Base-by-base conservation (phyloP, 2,113 vertebrate genomes). In the Microtus oregoni region DNA sequence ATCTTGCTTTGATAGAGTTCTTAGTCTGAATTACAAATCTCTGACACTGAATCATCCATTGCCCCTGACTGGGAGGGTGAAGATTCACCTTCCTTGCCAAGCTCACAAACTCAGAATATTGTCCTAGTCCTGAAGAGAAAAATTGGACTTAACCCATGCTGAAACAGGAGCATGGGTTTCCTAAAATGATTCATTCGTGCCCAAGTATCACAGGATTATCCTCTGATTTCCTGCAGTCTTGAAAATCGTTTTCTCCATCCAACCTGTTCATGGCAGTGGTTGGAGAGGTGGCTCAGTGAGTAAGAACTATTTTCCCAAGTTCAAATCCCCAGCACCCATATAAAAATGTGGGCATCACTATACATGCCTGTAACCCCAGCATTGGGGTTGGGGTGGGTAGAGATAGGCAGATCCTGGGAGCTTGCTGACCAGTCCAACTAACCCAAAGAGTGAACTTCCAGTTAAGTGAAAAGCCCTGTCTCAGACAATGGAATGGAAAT, bases 21-120 rank as follows among this genome's bases (percentile, higher is more conserved):
- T 90, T 9, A 15, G 63, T 47, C 76, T 63, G 90, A 95, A 78
- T 79, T 70, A 87, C 38, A 87, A 28, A 75, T 61, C 79, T 35
- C 44, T 85, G 86, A 12, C 55, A 92, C 58, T 91, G 32, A 89
- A 22, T 94, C 41, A 76, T 91, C n/a, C 50, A 32, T 76, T 76
- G 67, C 30, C 93, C 58, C 63, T 93, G 35, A n/a, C 86, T 81
- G 22, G 41, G 26, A 79, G 77, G 52, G 26, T 50, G n/a, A 73
- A 89, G 30, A 86, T 41, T 52, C 12, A 63, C 44, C 63, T 94
- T 79, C 70, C 26, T 79, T 79, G 41, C 63, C 72, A 65, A 85
- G 65, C n/a, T 92, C 26, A 75, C n/a, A 35, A 91, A 70, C 44
- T 73, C 61, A 93, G 65, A 79, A 65, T 79, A 90, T 52, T 52